Base-by-base conservation (phyloP, 2,113 vertebrate species). In the Monopterus albus region DNA sequence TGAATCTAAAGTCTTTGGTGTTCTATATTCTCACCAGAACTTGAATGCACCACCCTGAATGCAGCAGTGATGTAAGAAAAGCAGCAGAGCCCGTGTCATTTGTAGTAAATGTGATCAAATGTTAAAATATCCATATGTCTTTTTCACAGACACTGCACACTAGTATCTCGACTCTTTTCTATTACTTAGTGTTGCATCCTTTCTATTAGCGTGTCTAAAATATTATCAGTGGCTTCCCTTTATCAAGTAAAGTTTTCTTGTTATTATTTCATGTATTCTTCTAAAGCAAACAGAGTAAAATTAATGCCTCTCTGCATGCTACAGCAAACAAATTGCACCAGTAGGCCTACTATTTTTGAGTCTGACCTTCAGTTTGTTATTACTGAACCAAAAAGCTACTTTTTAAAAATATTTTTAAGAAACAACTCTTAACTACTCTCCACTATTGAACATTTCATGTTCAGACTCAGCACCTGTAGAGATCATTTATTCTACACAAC, bases 101-200 rank as follows among this genome's bases (percentile, higher is more conserved):
- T 74, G 52, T 39, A 47, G 51, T 65, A 83, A 87, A 87, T 79
- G 55, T 38, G 47, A 2, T 60, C 65, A 79, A 76, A 69, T 50
- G 55, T 11, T 31, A n/a, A 60, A 66, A 50, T 60, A 71, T 45
- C 8, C 1, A 46, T 25, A 55, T 62, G 33, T 15, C 31, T 49
- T 57, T 77, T 70, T 26, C 29, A 7, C 14, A 40, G 20, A 72
- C 50, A 50, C 23, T 65, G 0, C 25, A 70, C 15, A 23, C 26
- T 40, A 20, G 47, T 21, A 28, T 69, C 7, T 42, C 7, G 36
- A 29, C 52, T 50, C 1, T 42, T 45, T 25, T 29, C 26, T 18
- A 6, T 25, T 17, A 47, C 29, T 38, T 17, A 28, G 8, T 2
- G 5, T 42, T 38, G 39, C 31, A 23, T 59, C 46, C 31, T 18